Percentiles rank a stretch among this genome's conserved stretches.
These are phyloP conservation scores for Sisor rabdophorus DNA, from an alignment of 2,113 vertebrate genomes.

Conservation along the genomic window DNA sequence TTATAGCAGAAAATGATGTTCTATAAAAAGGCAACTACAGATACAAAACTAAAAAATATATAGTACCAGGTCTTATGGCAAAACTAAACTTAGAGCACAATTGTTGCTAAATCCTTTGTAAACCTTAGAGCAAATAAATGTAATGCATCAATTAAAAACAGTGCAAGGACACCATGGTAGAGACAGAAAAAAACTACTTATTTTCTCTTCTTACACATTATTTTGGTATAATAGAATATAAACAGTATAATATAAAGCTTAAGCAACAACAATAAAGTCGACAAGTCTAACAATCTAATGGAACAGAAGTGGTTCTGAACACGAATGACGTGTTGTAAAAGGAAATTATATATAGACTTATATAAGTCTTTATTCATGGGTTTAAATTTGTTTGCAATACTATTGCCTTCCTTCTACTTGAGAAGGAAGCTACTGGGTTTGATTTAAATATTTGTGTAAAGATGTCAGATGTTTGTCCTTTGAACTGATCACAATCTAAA, in stretches of 20 bases:
- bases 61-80: constrained; percentile 48
- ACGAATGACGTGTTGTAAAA: background rate
- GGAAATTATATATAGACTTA: background rate
- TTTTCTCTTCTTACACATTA: no score
- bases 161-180: constrained; percentile 49
- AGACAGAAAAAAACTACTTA: constrained; percentile 14
- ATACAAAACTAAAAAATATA: constrained; percentile 38
- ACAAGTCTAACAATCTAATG: background rate
- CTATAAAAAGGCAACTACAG: constrained; percentile 44
- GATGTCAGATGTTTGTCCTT: constrained; percentile 33
- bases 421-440: constrained; percentile 22
- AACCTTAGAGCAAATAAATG: constrained; percentile 40
- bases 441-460: constrained; percentile 31
- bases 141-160: constrained; percentile 43
- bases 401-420: background rate
- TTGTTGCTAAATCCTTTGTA: constrained; percentile 40
- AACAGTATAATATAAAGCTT: constrained; percentile 22
- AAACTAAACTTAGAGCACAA: constrained; percentile 21
- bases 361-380: background rate
- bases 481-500: constrained; percentile 37
- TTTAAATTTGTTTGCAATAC: constrained; percentile 26
- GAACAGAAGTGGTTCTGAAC: background rate
- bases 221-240: no score
- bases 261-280: constrained; percentile 3
- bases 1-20: constrained; percentile 52